These are phyloP conservation scores for Hycleus phaleratus DNA, from an alignment of 1,140 invertebrate species.

Conservation along the genomic window DNA sequence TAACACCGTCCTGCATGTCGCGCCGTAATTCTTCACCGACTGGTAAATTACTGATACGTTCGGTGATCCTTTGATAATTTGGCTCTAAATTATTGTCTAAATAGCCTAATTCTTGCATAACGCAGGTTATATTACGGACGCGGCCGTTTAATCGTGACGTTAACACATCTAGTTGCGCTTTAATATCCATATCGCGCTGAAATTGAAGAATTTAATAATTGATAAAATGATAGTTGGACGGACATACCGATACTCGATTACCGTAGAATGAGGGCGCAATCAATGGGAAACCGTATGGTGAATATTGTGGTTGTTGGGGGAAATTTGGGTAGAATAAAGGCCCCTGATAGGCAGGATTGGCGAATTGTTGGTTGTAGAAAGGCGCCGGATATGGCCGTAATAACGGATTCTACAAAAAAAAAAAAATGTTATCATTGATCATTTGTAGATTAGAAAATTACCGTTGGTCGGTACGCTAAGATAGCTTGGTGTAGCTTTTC, in stretches of 20 bases:
- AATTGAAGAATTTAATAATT: slow-evolving; percentile 8
- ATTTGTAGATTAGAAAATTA: slow-evolving; percentile 4
- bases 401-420: slow-evolving; percentile 17
- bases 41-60: slow-evolving; percentile 50
- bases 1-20: slow-evolving; percentile 55
- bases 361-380: slow-evolving; percentile 9
- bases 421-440: too few relatives aligned
- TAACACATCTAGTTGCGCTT: slow-evolving; percentile 49
- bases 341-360: slow-evolving; percentile 20
- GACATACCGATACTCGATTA: slow-evolving; percentile 33
- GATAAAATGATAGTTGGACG: background rate
- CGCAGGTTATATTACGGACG: slow-evolving; percentile 54
- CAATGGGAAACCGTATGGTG: slow-evolving; percentile 30
- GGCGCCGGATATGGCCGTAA: slow-evolving; percentile 21
- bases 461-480: slow-evolving; percentile 37
- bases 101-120: slow-evolving; percentile 61
- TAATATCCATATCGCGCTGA: slow-evolving; percentile 50
- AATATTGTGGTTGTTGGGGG: slow-evolving; percentile 27
- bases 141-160: slow-evolving; percentile 45
- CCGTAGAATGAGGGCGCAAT: slow-evolving; percentile 30
- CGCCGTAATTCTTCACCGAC: slow-evolving; percentile 50
- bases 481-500: slow-evolving; percentile 47
- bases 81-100: slow-evolving; percentile 56
- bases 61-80: slow-evolving; percentile 52
- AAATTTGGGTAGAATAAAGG: slow-evolving; percentile 34